Conservation (phyloP, 2,888 invertebrate genomes). For the Dromius quadrimaculatus region DNA sequence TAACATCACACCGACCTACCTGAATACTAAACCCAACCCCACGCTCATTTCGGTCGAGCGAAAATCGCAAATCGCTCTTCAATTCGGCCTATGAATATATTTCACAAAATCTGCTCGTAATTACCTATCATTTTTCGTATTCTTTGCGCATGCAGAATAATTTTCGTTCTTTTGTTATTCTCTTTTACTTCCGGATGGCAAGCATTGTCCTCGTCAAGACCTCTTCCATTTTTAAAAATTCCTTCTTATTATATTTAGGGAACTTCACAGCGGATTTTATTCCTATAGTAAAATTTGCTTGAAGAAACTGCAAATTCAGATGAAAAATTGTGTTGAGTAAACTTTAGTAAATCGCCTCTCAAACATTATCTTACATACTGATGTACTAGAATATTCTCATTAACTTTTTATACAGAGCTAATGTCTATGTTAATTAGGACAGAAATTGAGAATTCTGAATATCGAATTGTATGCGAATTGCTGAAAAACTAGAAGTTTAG, state of each 20-base stretch:
- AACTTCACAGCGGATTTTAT: too few relatives aligned
- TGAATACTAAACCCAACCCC: slow-evolving; percentile 13
- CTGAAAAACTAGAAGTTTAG: slow-evolving; percentile 29
- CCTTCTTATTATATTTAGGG: too few relatives aligned
- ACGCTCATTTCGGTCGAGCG: slow-evolving; percentile 7
- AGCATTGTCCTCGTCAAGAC: too few relatives aligned
- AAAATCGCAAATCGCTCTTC: not conserved
- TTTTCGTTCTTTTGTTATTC: too few relatives aligned
- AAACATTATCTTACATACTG: too few relatives aligned
- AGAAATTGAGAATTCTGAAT: slow-evolving; percentile 13
- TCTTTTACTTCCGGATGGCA: too few relatives aligned
- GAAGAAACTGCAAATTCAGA: too few relatives aligned
- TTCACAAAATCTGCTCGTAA: not conserved
- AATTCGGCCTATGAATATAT: not conserved
- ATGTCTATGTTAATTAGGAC: slow-evolving; percentile 14
- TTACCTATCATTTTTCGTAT: not conserved
- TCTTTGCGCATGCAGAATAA: not conserved
- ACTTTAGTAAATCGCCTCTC: too few relatives aligned
- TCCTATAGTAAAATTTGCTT: too few relatives aligned
- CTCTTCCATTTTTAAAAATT: too few relatives aligned
- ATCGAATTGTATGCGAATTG: slow-evolving; percentile 13
- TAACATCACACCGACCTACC: slow-evolving; percentile 19
- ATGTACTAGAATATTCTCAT: too few relatives aligned
- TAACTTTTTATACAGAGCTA: slow-evolving; percentile 15
- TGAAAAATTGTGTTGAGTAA: too few relatives aligned